Base-by-base conservation (phyloP, 2,888 invertebrate species). In the Plagodis pulveraria region DNA sequence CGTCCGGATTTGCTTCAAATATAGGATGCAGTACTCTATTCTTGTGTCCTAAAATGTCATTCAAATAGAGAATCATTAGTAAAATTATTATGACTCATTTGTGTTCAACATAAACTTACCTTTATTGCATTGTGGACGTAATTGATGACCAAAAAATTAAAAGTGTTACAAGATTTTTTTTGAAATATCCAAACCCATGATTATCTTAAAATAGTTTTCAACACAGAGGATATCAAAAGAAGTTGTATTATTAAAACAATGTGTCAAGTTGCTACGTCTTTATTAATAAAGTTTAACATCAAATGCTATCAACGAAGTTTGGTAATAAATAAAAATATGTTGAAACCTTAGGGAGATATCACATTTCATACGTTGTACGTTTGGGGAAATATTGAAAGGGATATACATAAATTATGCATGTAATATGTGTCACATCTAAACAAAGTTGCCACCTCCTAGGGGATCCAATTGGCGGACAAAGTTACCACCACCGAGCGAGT, bases 401-500 rank as follows among this genome's bases (percentile, higher is more conserved):
- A 54, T 67, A 65, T 64, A 48, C 70, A 65, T 64, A 48, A 70
- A 47, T 60, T 66, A 64, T 64, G 51, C 46, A 40, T 44, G 45
- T 46, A 54, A 34, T 60, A 47, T 49, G 57, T 46, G 57, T 56
- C 52, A 46, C 64, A 47, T 74, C 83, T 78, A 86, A 49, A 89
- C 81, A 56, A 91, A 77, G 76, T 91, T 91, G 33, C 82, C 84
- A 6, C 89, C 91, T 47, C 89, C 90, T 33, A 91, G 72, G 40
- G 85, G 76, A 63, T 89, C 84, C 33, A 89, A 70, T 63, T 87
- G 76, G 50, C 93, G 83, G 6, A 92, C 85, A 22, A 93, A 83
- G 76, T 94, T 93, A 12, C 90, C 91, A 0, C 93, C 93, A 5
- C 94, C 93, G 6, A 94, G 78, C 2, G 89, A 84, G 63, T 92